Evolutionary conservation across 2,797 vertebrate genomes (phyloP).

Genomic region (Sardinella longiceps): DNA sequence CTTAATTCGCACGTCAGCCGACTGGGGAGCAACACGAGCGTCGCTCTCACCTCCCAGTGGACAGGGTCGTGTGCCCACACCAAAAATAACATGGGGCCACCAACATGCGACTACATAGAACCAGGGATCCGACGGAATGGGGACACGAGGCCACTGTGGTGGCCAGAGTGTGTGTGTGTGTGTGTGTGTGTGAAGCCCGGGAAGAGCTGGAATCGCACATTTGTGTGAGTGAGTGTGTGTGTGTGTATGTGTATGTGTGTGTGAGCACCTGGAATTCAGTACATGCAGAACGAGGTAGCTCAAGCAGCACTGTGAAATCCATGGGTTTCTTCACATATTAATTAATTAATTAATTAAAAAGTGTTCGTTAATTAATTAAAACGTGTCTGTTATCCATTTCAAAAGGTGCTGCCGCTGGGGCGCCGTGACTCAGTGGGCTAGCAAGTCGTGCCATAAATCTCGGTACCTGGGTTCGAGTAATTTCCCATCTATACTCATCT

Average conservation of each 20-base stretch:
- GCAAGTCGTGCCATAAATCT: too few species aligned
- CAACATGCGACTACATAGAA: background rate
- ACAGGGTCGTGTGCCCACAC: slow-evolving; percentile 50
- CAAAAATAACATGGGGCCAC: background rate
- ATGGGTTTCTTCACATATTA: background rate
- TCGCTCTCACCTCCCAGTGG: slow-evolving; percentile 55
- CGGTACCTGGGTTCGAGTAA: too few species aligned
- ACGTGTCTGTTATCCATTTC: background rate
- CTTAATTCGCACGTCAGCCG: slow-evolving; percentile 53
- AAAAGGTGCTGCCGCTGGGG: background rate
- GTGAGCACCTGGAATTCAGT: background rate
- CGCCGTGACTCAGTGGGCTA: too few species aligned
- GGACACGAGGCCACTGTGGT: background rate
- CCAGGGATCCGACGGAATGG: background rate
- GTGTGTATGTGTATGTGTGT: background rate
- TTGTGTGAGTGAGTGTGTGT: background rate
- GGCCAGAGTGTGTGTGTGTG: slow-evolving; percentile 5
- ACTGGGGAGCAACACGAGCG: slow-evolving; percentile 64
- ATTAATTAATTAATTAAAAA: background rate
- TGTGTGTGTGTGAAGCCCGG: slow-evolving; percentile 27
- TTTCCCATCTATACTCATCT: too few species aligned
- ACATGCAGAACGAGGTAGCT: background rate
- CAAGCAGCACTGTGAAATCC: background rate
- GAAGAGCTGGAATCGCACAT: background rate
- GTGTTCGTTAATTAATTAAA: background rate